Percentiles rank a stretch among this genome's conserved stretches.
Evolutionary conservation across 2,113 vertebrate genomes (phyloP).

Genomic region (Boleophthalmus pectinirostris): DNA sequence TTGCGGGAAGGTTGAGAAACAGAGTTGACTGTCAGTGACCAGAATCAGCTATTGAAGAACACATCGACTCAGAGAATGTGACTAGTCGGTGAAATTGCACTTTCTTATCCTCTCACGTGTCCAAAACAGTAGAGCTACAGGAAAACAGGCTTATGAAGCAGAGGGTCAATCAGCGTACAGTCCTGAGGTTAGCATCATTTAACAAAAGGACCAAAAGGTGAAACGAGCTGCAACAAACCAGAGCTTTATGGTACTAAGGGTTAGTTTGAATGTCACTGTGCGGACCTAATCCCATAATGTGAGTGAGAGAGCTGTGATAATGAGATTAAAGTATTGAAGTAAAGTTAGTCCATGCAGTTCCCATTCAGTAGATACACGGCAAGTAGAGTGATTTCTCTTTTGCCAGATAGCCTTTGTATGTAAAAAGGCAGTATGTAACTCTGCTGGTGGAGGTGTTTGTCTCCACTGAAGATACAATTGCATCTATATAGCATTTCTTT

Average conservation of each 20-base stretch:
- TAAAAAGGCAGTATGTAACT: too few species aligned
- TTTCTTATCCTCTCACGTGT: slow-evolving; percentile 1
- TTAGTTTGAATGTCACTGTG: slow-evolving; percentile 8
- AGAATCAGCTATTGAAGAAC: neutral
- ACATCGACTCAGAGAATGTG: slow-evolving; percentile 24
- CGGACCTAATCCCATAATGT: slow-evolving; percentile 44
- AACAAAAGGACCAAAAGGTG: slow-evolving; percentile 5
- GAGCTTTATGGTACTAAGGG: neutral
- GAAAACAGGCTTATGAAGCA: slow-evolving; percentile 21
- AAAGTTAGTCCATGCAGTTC: slow-evolving; percentile 20
- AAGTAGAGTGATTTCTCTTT: neutral
- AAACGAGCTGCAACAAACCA: neutral
- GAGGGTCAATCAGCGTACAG: neutral
- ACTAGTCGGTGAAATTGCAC: neutral
- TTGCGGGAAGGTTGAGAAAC: neutral
- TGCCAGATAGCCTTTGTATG: too few species aligned
- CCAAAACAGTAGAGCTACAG: slow-evolving; percentile 11
- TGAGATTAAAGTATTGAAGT: slow-evolving; percentile 48
- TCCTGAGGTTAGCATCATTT: slow-evolving; percentile 1
- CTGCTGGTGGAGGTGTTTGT: too few species aligned
- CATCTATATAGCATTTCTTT: too few species aligned
- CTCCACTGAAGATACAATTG: too few species aligned
- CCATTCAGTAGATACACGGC: neutral
- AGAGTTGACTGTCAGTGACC: neutral
- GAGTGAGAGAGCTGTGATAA: slow-evolving; percentile 36